Evolutionary conservation across 2,888 invertebrate genomes (phyloP).

Genomic region (Aelia acuminata): DNA sequence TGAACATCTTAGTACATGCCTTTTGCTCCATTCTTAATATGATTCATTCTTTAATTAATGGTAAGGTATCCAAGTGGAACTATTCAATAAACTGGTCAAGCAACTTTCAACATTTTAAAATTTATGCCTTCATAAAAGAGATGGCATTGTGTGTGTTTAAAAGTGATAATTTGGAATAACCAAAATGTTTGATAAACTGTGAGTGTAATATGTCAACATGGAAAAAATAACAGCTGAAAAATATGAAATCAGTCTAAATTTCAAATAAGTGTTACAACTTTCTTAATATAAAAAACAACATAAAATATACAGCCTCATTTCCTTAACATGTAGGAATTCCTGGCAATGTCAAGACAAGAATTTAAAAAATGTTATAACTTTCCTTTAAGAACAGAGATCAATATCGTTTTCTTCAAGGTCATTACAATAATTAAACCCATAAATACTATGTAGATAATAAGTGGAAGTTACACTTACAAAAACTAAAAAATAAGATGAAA

Average conservation of each 20-base stretch:
- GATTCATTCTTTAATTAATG: conserved; percentile 5
- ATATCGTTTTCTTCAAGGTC: background rate
- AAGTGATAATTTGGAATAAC: background rate
- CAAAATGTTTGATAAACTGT: background rate
- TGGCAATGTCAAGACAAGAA: background rate
- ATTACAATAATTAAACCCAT: background rate
- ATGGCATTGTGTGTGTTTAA: background rate
- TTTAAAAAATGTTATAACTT: background rate
- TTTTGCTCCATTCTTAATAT: conserved; percentile 24
- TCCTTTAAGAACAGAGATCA: background rate
- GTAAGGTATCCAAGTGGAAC: background rate
- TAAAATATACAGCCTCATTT: background rate
- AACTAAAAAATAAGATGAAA: background rate
- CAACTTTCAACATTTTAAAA: conserved; percentile 3
- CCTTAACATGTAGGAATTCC: background rate
- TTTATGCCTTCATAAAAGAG: conserved; percentile 6
- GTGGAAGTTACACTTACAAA: background rate
- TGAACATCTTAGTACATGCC: conserved; percentile 23
- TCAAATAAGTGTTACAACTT: background rate
- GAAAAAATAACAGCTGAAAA: conserved; percentile 42
- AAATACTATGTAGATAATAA: background rate
- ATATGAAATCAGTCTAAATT: conserved; percentile 20
- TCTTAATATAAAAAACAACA: background rate
- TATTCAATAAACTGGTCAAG: background rate
- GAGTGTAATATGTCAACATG: conserved; percentile 1